Evolutionary conservation across 2,888 invertebrate genomes (phyloP), one percentile per base, ranked within the genome.

Genomic region (Portevinia maculata): DNA sequence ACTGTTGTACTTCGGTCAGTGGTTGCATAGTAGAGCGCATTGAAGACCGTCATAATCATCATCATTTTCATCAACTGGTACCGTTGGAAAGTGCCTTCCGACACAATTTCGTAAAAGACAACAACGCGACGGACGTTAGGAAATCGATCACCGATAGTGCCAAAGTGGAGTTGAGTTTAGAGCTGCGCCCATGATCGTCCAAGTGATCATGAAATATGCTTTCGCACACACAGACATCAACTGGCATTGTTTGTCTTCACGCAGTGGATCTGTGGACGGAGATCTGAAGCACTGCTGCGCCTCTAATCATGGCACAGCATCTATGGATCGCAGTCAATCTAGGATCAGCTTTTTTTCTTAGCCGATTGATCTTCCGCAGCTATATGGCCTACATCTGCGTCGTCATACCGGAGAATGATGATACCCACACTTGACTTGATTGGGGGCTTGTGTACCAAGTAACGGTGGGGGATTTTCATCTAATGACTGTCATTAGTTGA

Each of bases 401-500:
- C 50, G 50, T 52, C 48, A 60, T 76, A 60, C 46, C 39, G 24
- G 44, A 37, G 52, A 55, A 65, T 65, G 30, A 62, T 67, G 62
- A 79, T 79, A 75, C 75, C 75, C 62, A 69, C 79, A 75, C 67
- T 74, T 67, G 67, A 21, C 8, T 67, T 74, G 74, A 74, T 67
- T 53, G 73, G 32, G 13, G 62, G 60, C 53, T 70, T 39, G 48
- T 30, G 30, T 19, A 37, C 50, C 34, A 28, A 41, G 60, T 62
- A 64, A 64, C 65, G 60, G 50, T 62, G 37, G 60, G 41, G 46
- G 24, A 74, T 55, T 60, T 55, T 74, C 50, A 50, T 57, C 55
- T 79, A 74, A 79, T 79, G 79, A 79, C 79, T 69, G 69, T 79
- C 67, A 79, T 79, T 79, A 74, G 79, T 55, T 74, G 53, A 74